Conservation (phyloP, 2,797 vertebrate genomes). For the Morus bassanus region DNA sequence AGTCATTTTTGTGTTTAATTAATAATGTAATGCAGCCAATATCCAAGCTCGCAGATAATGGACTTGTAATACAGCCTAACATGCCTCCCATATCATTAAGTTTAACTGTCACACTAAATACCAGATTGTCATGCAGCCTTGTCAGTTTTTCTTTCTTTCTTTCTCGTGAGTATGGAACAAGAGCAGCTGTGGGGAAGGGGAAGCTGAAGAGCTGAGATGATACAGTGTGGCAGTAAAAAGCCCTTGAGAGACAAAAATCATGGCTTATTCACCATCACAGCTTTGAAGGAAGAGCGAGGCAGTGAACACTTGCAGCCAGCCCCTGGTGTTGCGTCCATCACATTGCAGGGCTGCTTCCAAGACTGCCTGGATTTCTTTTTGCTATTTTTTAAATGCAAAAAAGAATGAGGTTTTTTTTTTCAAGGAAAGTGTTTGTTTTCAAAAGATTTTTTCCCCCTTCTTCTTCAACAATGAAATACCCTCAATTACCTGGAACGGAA, state of each 20-base stretch:
- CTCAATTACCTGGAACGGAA: background rate
- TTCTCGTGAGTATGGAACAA: background rate
- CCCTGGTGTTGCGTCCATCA: background rate
- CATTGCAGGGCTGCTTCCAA: background rate
- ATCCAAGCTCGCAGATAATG: conserved; percentile 2
- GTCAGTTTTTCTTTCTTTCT: background rate
- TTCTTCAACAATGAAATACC: background rate
- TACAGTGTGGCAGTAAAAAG: background rate
- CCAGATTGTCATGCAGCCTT: background rate
- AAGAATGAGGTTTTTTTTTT: background rate
- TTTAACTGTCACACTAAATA: conserved; percentile 20
- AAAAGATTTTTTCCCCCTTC: background rate
- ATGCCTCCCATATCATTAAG: conserved; percentile 1
- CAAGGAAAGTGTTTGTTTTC: background rate
- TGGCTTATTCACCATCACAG: background rate
- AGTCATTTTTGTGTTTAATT: conserved; percentile 1
- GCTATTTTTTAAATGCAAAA: background rate
- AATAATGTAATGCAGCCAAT: background rate
- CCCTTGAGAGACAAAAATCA: background rate
- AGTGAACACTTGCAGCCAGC: background rate
- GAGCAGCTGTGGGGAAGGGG: background rate
- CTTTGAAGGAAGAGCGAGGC: background rate
- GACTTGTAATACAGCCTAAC: conserved; percentile 3
- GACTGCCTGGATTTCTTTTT: background rate
- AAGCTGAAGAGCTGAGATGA: background rate